Evolutionary conservation across 2,888 invertebrate species (phyloP).

Genomic region (Drosophila aldrichi): DNA sequence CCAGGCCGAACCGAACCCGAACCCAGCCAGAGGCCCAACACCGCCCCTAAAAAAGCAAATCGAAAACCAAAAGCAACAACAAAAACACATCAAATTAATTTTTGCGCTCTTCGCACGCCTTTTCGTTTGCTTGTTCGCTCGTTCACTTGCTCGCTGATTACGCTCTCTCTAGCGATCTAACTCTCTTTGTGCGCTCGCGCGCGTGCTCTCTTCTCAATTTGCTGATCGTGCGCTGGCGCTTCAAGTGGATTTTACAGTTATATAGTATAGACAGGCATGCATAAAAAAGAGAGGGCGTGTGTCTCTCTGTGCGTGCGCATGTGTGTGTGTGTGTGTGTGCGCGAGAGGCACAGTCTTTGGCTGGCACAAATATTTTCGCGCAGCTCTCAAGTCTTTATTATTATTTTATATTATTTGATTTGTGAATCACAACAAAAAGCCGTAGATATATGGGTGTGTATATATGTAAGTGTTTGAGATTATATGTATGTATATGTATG

Average conservation of each 20-base stretch:
- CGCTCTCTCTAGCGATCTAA: constrained; percentile 14
- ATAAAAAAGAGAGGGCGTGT: constrained; percentile 24
- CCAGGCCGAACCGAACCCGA: constrained; percentile 49
- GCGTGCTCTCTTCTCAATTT: constrained; percentile 33
- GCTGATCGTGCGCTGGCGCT: constrained; percentile 61
- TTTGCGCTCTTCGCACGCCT: constrained; percentile 37
- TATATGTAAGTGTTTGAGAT: constrained; percentile 7
- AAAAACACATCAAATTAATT: constrained; percentile 9
- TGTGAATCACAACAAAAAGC: constrained; percentile 70
- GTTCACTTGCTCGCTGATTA: neutral
- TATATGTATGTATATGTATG: constrained; percentile 22
- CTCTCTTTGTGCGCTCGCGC: constrained; percentile 36
- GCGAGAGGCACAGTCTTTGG: constrained; percentile 47
- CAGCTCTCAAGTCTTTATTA: constrained; percentile 63
- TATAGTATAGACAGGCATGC: constrained; percentile 51
- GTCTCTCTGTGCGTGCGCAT: neutral
- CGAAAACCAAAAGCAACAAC: constrained; percentile 15
- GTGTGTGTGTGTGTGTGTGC: constrained; percentile 5
- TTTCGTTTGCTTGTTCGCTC: constrained; percentile 4
- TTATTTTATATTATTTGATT: constrained; percentile 73
- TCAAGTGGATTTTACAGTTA: constrained; percentile 76
- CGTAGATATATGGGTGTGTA: constrained; percentile 27
- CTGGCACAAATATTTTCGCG: constrained; percentile 77
- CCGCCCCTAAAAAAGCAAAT: constrained; percentile 73
- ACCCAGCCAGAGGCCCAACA: constrained; percentile 60